A percentile compares a stretch with the other conserved stretches of the same genome.
Evolutionary conservation across 2,113 vertebrate species (phyloP).

Genomic region (Myiopsitta monachus): DNA sequence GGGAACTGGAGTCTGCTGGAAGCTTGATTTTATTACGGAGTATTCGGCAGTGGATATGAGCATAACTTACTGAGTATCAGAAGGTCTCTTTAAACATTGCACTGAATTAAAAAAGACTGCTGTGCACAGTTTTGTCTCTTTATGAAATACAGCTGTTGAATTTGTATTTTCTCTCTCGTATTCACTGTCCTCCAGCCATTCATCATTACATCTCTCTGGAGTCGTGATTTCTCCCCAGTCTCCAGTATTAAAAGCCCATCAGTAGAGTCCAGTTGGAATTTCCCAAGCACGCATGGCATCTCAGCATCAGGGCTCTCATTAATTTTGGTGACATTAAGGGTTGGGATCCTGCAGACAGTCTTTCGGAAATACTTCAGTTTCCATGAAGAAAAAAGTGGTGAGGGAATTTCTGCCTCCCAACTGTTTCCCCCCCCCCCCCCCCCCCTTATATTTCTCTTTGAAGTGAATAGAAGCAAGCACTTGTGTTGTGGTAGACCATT

Average conservation of each 20-base stretch:
- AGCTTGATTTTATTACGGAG: slow-evolving; percentile 27
- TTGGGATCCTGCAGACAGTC: neutral
- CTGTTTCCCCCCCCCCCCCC: neutral
- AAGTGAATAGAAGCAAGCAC: neutral
- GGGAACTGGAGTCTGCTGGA: neutral
- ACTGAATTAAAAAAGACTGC: slow-evolving; percentile 31
- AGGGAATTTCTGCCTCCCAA: neutral
- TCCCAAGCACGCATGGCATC: neutral
- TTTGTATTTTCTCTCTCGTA: neutral
- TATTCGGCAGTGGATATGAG: slow-evolving; percentile 16
- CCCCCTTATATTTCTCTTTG: neutral
- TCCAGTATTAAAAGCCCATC: slow-evolving; percentile 36
- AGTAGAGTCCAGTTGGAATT: slow-evolving; percentile 37
- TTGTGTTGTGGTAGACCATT: neutral
- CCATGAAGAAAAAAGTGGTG: neutral
- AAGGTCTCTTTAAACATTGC: slow-evolving; percentile 12
- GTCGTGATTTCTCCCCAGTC: neutral
- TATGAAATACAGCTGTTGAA: slow-evolving; percentile 57
- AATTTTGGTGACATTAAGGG: neutral
- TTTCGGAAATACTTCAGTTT: neutral
- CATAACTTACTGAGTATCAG: slow-evolving; percentile 32
- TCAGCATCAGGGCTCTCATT: neutral
- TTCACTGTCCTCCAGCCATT: slow-evolving; percentile 25
- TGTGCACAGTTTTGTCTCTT: slow-evolving; percentile 18
- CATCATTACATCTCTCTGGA: slow-evolving; percentile 7